Percentiles rank a stretch among this genome's conserved stretches.
Conservation (phyloP, 1,140 invertebrate species). For the Neoseiulus cucumeris region DNA sequence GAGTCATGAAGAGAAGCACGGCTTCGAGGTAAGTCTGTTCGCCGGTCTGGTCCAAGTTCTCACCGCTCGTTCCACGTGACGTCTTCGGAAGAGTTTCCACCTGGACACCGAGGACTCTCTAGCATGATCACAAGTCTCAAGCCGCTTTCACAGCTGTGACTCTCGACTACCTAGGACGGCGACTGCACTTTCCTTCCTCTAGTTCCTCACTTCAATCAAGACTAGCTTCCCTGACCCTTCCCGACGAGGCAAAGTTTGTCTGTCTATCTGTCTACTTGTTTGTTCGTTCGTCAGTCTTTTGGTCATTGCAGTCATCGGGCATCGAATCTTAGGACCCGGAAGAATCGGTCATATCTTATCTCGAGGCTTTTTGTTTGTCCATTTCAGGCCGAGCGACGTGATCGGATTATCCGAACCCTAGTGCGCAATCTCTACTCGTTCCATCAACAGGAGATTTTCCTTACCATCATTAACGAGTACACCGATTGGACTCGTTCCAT, state of each 20-base stretch:
- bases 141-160: no score
- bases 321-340: no score
- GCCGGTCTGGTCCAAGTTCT: background rate
- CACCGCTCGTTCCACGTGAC: background rate
- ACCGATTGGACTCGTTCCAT: slow-evolving; percentile 86
- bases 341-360: background rate
- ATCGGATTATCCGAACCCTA: slow-evolving; percentile 77
- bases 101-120: no score
- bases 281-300: no score
- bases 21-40: slow-evolving; percentile 41
- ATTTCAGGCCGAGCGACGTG: slow-evolving; percentile 46
- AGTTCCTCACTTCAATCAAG: no score
- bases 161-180: no score
- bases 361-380: background rate
- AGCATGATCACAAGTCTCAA: no score
- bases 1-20: slow-evolving; percentile 70
- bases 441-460: slow-evolving; percentile 67
- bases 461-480: slow-evolving; percentile 90
- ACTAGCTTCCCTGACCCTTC: no score
- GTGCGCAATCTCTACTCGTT: slow-evolving; percentile 39
- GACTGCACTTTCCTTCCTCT: no score
- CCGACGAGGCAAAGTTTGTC: no score
- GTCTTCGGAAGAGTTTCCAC: background rate
- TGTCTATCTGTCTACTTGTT: no score
- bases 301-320: no score